Base-by-base conservation (phyloP, 2,888 invertebrate species). In the Heterodera filipjevi region DNA sequence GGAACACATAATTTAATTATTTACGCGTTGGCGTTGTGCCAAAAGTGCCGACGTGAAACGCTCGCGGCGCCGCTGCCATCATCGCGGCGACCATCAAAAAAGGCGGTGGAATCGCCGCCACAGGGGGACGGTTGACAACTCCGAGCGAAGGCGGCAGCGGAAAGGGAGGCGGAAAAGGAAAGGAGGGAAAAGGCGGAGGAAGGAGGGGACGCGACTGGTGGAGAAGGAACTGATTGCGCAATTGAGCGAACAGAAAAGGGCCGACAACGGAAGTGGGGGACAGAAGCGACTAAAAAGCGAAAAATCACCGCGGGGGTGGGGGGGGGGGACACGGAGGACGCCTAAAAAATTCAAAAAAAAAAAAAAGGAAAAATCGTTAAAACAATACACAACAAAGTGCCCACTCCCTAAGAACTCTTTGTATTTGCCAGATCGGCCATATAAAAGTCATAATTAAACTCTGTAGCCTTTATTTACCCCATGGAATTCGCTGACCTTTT, bases 181-280 rank as follows among this genome's bases (percentile, higher is more conserved):
- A 32, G 8, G 53, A 32, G 8, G 53, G 66, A 75, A 53, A 32
- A 30, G 59, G 30, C 44, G 49, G 53, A 14, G 39, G 75, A 49
- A 5, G 27, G 46, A 14, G 75, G 6, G 27, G 49, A 32, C 12
- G 35, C 64, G 10, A n/a, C 35, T 39, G 74, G 33, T 64, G n/a
- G 53, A 49, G n/a, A n/a, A n/a, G 14, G 53, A 74, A 68, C 19
- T 68, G 68, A 8, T 68, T 10, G 32, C 35, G 68, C 68, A 68
- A 32, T 68, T 68, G 68, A 6, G 68, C 35, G 32, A 68, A 68
- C 68, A 68, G 32, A 32, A 68, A 35, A 8, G 68, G 68, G 68
- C 33, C 68, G n/a, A 68, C 27, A 22, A 32, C 22, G 33, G 68
- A 32, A 10, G 68, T 27, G 27, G 27, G 59, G 59, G 27, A 59